These are phyloP conservation scores for Manis pentadactyla DNA, from an alignment of 2,797 vertebrate species.

Conservation along the genomic window DNA sequence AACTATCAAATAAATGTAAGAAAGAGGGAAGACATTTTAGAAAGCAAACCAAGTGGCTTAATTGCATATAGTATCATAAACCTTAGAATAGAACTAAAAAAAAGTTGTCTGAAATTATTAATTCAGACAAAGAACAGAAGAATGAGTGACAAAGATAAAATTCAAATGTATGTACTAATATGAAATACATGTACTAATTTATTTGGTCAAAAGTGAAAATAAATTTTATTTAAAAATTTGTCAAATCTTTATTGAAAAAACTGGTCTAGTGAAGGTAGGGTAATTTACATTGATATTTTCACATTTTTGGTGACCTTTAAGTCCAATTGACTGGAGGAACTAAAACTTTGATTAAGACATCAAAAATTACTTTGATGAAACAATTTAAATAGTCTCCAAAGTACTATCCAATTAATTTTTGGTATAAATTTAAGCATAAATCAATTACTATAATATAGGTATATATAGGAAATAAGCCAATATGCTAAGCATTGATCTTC, in stretches of 20 bases:
- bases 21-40: neutral
- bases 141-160: neutral
- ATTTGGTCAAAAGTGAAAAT: conserved; percentile 14
- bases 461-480: neutral
- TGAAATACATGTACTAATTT: neutral
- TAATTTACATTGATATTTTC: neutral
- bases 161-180: neutral
- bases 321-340: neutral
- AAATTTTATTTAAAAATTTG: neutral
- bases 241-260: neutral
- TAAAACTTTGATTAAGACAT: neutral
- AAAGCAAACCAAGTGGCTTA: neutral
- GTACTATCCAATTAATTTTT: neutral
- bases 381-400: neutral
- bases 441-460: neutral
- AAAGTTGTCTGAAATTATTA: neutral
- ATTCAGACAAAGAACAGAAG: neutral
- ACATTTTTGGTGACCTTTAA: conserved; percentile 6
- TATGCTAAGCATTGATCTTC: neutral
- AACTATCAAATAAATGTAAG: neutral
- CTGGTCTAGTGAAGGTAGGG: neutral
- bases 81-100: neutral
- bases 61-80: neutral
- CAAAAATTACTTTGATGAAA: conserved; percentile 8
- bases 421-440: neutral